These are phyloP conservation scores for Gymnosoma rotundatum DNA, from an alignment of 2,888 invertebrate species.

Conservation along the genomic window DNA sequence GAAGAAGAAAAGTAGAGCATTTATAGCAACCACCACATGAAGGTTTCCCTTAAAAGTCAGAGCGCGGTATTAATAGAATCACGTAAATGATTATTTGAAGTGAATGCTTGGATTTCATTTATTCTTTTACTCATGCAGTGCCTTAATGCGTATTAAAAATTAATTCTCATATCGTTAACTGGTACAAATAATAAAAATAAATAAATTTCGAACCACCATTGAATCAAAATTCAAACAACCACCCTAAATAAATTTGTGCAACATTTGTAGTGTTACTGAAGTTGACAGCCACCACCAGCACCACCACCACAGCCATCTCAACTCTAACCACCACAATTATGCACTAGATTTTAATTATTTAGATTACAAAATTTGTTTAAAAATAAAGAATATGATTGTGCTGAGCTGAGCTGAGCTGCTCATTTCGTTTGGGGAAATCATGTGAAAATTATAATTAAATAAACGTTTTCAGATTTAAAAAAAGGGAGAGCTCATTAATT, in stretches of 20 bases:
- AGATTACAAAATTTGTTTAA: constrained; percentile 27
- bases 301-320: constrained; percentile 20
- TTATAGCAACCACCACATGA: constrained; percentile 30
- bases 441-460: constrained; percentile 64
- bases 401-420: constrained; percentile 36
- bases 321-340: constrained; percentile 29
- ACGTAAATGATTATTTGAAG: constrained; percentile 1
- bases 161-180: constrained; percentile 68
- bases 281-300: constrained; percentile 48
- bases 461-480: background rate
- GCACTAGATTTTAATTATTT: constrained; percentile 65
- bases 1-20: constrained; percentile 42
- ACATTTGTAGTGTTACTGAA: constrained; percentile 49
- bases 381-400: constrained; percentile 3
- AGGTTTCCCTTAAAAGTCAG: constrained; percentile 26
- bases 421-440: constrained; percentile 53
- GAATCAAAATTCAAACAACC: constrained; percentile 38
- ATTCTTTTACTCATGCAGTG: constrained; percentile 17
- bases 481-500: no score
- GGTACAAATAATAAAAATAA: constrained; percentile 49
- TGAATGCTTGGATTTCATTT: constrained; percentile 1
- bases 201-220: constrained; percentile 57
- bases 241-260: constrained; percentile 20
- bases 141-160: constrained; percentile 68
- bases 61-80: background rate